Conservation (phyloP, 30 jellyfish, hydroid and myxozoan genomes). For the Aurelia aurita complex sp. Pacific region DNA sequence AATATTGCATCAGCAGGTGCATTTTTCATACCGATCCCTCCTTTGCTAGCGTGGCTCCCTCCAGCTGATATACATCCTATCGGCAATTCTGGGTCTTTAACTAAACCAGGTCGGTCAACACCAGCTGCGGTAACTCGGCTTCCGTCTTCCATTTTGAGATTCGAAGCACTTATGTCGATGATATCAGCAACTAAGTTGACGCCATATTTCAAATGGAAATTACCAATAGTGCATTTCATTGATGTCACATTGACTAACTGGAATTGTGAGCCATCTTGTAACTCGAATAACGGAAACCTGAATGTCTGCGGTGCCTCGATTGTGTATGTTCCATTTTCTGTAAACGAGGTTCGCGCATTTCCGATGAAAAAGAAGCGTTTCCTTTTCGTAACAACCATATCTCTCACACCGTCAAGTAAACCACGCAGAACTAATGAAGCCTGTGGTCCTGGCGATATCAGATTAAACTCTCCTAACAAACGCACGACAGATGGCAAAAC, state of each 20-base stretch:
- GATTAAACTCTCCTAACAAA: constrained; percentile 31
- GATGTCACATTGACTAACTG: constrained; percentile 63
- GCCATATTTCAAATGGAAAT: constrained; percentile 62
- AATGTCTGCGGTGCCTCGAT: constrained; percentile 66
- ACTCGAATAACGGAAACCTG: constrained; percentile 66
- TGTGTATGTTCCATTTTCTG: constrained; percentile 64
- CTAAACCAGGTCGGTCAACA: constrained; percentile 56
- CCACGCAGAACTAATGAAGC: constrained; percentile 65
- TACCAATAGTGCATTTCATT: constrained; percentile 72
- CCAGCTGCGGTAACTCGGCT: constrained; percentile 67
- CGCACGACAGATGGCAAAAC: constrained; percentile 66
- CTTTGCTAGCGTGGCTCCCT: constrained; percentile 66
- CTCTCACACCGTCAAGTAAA: constrained; percentile 67
- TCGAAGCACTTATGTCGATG: constrained; percentile 64
- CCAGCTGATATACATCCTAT: constrained; percentile 61
- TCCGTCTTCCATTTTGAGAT: constrained; percentile 62
- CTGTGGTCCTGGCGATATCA: constrained; percentile 61
- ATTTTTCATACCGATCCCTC: constrained; percentile 33
- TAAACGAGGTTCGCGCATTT: constrained; percentile 64
- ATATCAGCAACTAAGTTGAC: constrained; percentile 59
- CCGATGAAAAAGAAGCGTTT: constrained; percentile 55
- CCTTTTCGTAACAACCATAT: constrained; percentile 67
- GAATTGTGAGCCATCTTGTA: constrained; percentile 66
- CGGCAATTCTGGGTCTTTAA: constrained; percentile 37
- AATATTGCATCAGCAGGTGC: not conserved